phyloP scores from a whole-genome alignment of 2,888 invertebrate species.

The Deroplatys truncata region DNA sequence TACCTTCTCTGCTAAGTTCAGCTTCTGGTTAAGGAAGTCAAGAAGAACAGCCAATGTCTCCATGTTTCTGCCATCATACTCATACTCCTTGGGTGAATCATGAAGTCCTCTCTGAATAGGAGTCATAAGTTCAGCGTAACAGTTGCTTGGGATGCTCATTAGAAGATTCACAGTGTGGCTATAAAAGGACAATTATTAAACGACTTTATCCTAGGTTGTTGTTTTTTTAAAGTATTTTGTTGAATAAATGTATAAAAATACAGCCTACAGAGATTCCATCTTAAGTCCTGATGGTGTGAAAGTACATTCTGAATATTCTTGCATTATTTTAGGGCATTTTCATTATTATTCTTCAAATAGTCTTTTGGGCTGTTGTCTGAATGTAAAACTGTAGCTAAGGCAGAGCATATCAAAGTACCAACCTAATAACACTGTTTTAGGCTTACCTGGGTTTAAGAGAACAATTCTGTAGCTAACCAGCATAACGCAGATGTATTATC shows the following conservation, averaged over 20 bases:
- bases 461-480: no score
- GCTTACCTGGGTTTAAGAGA: no score
- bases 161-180: slow-evolving; percentile 81
- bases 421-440: no score
- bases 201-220: neutral
- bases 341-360: no score
- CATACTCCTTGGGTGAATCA: slow-evolving; percentile 47
- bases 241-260: neutral
- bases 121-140: slow-evolving; percentile 66
- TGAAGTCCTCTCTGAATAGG: slow-evolving; percentile 45
- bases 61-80: slow-evolving; percentile 72
- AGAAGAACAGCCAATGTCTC: slow-evolving; percentile 70
- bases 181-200: slow-evolving; percentile 27
- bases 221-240: no score
- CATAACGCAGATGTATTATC: no score
- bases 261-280: neutral
- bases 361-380: no score
- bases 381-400: no score
- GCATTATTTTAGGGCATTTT: no score
- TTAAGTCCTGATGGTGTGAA: no score
- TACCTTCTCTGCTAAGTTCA: slow-evolving; percentile 51
- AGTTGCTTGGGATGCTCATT: slow-evolving; percentile 73
- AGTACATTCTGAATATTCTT: no score
- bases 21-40: slow-evolving; percentile 60
- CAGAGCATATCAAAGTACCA: no score